Conservation (phyloP, 2,113 vertebrate species). For the Myrmecobius fasciatus region DNA sequence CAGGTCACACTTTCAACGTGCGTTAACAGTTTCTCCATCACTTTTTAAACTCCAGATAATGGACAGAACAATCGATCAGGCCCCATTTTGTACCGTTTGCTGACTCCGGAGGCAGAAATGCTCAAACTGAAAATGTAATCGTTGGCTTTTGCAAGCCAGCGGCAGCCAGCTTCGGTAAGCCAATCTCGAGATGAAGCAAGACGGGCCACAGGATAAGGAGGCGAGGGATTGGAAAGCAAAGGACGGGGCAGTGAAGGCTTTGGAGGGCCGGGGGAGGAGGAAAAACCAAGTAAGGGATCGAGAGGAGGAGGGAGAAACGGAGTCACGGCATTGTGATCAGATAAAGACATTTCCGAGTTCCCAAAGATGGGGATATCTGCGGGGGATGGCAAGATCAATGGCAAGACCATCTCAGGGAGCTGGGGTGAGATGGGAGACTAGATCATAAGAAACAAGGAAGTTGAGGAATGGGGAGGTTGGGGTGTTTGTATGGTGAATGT, state of each 20-base stretch:
- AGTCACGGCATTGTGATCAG: background rate
- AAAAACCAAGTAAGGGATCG: background rate
- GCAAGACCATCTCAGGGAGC: too few species aligned
- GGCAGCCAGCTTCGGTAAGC: background rate
- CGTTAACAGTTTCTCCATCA: too few species aligned
- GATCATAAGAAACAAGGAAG: background rate
- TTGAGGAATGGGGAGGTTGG: background rate
- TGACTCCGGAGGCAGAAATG: background rate
- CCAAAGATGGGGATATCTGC: background rate
- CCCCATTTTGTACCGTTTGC: background rate
- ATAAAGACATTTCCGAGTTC: background rate
- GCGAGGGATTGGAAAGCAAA: background rate
- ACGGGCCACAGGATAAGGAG: background rate
- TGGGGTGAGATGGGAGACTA: too few species aligned
- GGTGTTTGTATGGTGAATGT: background rate
- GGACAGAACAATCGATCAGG: background rate
- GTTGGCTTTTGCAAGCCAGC: background rate
- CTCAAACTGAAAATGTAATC: background rate
- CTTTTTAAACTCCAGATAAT: too few species aligned
- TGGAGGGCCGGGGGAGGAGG: background rate
- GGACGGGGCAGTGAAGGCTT: background rate
- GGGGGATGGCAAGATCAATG: background rate
- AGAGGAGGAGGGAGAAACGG: background rate
- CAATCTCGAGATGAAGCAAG: background rate
- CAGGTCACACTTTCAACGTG: too few species aligned